Conservation (phyloP, 2,797 vertebrate genomes). For the Denticeps clupeoides region DNA sequence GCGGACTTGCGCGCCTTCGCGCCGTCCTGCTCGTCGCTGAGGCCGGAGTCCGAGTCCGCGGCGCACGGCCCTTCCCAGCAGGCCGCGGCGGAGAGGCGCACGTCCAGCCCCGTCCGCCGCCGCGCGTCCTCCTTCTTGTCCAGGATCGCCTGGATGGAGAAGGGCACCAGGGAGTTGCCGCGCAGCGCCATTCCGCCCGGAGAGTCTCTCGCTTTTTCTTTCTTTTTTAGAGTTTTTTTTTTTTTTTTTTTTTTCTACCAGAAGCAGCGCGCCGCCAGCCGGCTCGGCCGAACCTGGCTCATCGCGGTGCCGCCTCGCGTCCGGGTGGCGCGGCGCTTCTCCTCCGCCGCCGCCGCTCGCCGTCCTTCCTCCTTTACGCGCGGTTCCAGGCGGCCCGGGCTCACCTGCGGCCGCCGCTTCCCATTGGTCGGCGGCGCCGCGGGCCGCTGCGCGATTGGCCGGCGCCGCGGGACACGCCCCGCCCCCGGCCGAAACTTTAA, state of each 20-base stretch:
- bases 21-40: conserved; percentile 77
- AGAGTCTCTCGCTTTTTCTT: conserved; percentile 29
- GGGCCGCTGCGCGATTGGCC: conserved; percentile 48
- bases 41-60: conserved; percentile 87
- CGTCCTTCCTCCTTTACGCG: conserved; percentile 59
- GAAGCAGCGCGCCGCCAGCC: conserved; percentile 41
- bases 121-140: conserved; percentile 78
- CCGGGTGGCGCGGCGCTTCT: conserved; percentile 46
- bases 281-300: no score
- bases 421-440: conserved; percentile 45
- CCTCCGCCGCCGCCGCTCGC: conserved; percentile 17
- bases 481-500: no score
- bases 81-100: conserved; percentile 64
- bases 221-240: conserved; percentile 27
- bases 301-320: no score
- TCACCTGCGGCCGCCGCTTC: conserved; percentile 69
- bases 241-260: conserved; percentile 32
- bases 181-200: conserved; percentile 75
- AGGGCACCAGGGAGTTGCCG: conserved; percentile 77
- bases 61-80: conserved; percentile 91
- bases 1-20: conserved; percentile 50
- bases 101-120: conserved; percentile 60
- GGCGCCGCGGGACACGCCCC: no score
- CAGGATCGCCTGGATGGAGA: conserved; percentile 94
- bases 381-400: conserved; percentile 54